phyloP scores from a whole-genome alignment of 2,797 vertebrate genomes.

The Falco columbarius region DNA sequence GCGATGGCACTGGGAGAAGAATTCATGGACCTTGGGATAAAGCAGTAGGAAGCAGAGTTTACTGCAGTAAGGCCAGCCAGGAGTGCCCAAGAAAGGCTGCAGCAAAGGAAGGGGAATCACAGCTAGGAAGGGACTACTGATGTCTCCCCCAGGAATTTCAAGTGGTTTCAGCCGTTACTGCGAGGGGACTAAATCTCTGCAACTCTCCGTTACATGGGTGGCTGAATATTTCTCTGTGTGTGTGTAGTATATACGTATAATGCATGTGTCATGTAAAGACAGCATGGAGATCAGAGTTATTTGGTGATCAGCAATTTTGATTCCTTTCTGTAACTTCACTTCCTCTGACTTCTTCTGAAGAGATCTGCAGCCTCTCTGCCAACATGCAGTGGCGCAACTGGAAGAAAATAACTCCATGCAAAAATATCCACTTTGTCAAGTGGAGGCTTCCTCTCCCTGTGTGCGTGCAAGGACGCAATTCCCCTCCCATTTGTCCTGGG shows the following conservation, averaged over 20 bases:
- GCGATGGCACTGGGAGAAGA: background rate
- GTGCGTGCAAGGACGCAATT: background rate
- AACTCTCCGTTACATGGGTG: background rate
- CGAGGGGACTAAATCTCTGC: background rate
- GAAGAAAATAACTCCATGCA: background rate
- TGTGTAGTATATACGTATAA: background rate
- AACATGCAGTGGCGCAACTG: rapidly evolving
- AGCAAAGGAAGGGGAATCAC: background rate
- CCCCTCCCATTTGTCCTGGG: slow-evolving; percentile 7
- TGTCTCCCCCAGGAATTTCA: background rate
- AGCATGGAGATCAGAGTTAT: background rate
- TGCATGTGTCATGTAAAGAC: background rate
- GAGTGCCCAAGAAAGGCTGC: background rate
- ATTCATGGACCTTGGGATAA: background rate
- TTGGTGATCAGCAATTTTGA: background rate
- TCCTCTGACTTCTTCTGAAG: background rate
- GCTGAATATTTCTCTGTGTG: background rate
- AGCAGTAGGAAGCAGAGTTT: background rate
- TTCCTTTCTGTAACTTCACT: background rate
- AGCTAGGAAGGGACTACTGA: background rate
- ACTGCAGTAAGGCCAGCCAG: background rate
- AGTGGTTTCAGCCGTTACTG: background rate
- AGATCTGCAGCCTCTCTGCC: background rate
- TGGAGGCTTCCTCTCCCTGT: slow-evolving; percentile 48
- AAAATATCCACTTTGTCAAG: slow-evolving; percentile 29